Conservation (phyloP, 2,888 invertebrate species). For the Artemia sp. region DNA sequence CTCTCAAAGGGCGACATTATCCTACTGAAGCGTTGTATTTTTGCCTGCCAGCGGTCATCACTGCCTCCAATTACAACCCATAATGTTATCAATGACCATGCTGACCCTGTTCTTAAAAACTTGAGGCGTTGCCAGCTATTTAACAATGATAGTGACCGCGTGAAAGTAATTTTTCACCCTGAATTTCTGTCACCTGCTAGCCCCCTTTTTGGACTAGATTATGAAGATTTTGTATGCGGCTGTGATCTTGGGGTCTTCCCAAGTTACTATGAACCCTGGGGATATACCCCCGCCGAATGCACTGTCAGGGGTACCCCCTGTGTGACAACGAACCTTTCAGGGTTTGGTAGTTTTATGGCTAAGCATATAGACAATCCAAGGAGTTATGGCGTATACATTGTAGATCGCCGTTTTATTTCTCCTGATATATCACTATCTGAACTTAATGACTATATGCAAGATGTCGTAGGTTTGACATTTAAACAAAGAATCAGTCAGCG, state of each 20-base stretch:
- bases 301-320: conserved; percentile 99
- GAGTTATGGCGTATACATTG: conserved; percentile 96
- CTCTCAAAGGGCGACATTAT: conserved; percentile 80
- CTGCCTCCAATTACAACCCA: conserved; percentile 75
- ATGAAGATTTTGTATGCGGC: too few species aligned
- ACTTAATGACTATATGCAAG: conserved; percentile 75
- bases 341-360: conserved; percentile 96
- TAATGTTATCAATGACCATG: conserved; percentile 43
- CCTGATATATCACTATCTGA: conserved; percentile 82
- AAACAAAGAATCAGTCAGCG: conserved; percentile 93
- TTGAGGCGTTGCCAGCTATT: conserved; percentile 82
- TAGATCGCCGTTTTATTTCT: conserved; percentile 80
- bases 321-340: conserved; percentile 89
- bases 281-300: conserved; percentile 97
- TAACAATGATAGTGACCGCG: conserved; percentile 61
- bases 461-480: conserved; percentile 71
- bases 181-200: conserved; percentile 95
- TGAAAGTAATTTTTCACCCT: conserved; percentile 56
- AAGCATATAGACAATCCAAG: conserved; percentile 93
- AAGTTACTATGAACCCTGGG: conserved; percentile 83
- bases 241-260: too few species aligned
- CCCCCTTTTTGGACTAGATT: conserved; percentile 83
- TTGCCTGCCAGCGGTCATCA: conserved; percentile 64
- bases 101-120: conserved; percentile 70
- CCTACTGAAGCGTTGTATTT: conserved; percentile 87